Percentiles rank a stretch among this genome's conserved stretches.
These are phyloP conservation scores for Yponomeuta cagnagella DNA, from an alignment of 2,888 invertebrate genomes.

Conservation along the genomic window DNA sequence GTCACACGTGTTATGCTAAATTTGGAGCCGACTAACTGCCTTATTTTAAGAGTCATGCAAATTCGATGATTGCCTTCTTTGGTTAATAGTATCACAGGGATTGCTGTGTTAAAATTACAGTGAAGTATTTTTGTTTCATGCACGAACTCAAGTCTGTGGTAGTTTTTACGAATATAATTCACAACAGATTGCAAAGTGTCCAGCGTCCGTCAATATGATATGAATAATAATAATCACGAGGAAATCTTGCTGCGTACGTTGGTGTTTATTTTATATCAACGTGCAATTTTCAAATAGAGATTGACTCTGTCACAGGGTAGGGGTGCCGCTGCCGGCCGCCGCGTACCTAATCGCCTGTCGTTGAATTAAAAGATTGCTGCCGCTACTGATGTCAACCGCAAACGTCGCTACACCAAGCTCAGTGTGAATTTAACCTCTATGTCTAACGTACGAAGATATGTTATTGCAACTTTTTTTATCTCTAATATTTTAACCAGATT, in stretches of 20 bases:
- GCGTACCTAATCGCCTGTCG: conserved; percentile 32
- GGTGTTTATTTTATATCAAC: background rate
- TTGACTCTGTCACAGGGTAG: background rate
- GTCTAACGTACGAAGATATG: background rate
- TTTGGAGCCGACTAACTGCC: background rate
- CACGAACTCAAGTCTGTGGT: background rate
- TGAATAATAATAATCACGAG: background rate
- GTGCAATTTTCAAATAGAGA: conserved; percentile 7
- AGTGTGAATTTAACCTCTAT: background rate
- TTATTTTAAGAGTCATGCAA: background rate
- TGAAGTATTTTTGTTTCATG: background rate
- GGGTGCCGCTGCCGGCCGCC: background rate
- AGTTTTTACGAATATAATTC: no score
- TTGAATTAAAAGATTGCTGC: conserved; percentile 53
- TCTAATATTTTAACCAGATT: background rate
- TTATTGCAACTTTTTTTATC: no score
- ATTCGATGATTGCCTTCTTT: background rate
- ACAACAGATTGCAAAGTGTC: no score
- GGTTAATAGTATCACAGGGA: background rate
- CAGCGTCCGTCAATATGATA: background rate
- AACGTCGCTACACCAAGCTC: background rate
- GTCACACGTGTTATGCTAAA: background rate
- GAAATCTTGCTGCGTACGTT: background rate
- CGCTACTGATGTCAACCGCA: conserved; percentile 26
- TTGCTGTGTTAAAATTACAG: background rate